phyloP scores from a whole-genome alignment of 2,888 invertebrate genomes.

The Neoscelio sp. region DNA sequence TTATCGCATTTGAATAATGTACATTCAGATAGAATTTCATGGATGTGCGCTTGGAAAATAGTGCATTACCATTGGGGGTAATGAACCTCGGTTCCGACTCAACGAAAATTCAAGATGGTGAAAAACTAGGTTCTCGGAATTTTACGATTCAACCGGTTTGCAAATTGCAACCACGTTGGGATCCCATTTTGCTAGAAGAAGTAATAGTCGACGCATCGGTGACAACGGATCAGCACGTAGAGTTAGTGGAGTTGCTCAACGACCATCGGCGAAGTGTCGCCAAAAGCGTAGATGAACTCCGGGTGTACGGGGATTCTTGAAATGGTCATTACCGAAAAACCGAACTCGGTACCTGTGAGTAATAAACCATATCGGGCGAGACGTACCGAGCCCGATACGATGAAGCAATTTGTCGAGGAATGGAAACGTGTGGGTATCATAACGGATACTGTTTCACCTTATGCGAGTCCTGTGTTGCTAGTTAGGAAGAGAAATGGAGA shows the following conservation, averaged over 20 bases:
- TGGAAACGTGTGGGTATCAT: background rate
- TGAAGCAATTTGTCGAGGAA: background rate
- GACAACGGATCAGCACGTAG: background rate
- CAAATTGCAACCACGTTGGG: background rate
- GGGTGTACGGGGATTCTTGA: background rate
- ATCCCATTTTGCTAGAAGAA: background rate
- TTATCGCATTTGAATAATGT: no score
- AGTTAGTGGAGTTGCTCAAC: background rate
- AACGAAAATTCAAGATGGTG: no score
- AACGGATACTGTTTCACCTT: background rate
- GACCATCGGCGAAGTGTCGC: background rate
- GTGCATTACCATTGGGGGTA: no score
- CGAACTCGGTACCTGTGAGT: conserved; percentile 2
- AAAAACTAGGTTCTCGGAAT: no score
- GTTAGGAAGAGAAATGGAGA: conserved; percentile 1
- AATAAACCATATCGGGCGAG: conserved; percentile 4
- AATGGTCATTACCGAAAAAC: background rate
- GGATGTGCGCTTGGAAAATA: no score
- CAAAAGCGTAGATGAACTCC: background rate
- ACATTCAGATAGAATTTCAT: no score
- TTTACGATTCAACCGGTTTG: background rate
- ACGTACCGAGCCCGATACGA: background rate
- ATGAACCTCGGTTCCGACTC: no score
- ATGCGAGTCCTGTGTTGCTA: background rate
- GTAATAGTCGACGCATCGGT: background rate